Conservation (phyloP, 1,140 invertebrate genomes). For the Cryptotermes secundus region DNA sequence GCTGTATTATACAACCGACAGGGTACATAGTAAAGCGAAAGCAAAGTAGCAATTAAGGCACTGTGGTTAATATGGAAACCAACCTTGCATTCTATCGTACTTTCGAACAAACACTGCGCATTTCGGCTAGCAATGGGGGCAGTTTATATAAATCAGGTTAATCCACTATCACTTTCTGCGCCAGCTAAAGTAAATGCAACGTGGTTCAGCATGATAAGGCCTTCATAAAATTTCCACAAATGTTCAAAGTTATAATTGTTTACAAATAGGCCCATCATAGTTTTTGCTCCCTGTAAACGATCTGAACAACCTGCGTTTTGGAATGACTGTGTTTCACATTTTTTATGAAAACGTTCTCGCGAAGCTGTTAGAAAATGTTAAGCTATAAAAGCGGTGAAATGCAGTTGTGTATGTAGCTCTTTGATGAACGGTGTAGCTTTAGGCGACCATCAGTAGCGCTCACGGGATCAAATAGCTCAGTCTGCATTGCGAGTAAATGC, state of each 20-base stretch:
- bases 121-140: neutral
- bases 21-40: neutral
- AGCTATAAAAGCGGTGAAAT: neutral
- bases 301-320: neutral
- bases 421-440: too few species aligned
- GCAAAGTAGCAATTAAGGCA: neutral
- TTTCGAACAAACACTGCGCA: neutral
- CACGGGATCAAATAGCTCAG: too few species aligned
- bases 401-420: neutral
- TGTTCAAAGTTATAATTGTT: neutral
- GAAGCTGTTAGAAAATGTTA: neutral
- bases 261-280: neutral
- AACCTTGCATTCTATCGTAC: neutral
- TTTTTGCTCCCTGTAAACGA: neutral
- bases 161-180: neutral
- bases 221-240: neutral
- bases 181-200: neutral
- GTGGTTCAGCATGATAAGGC: neutral
- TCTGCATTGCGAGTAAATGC: too few species aligned
- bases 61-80: slow-evolving; percentile 10
- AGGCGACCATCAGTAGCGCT: too few species aligned
- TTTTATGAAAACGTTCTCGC: neutral
- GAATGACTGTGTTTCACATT: neutral
- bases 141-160: slow-evolving; percentile 15
- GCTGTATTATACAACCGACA: neutral